A percentile compares a stretch with the other conserved stretches of the same genome.
Evolutionary conservation across 2,113 vertebrate genomes (phyloP).

Genomic region (Cariama cristata): DNA sequence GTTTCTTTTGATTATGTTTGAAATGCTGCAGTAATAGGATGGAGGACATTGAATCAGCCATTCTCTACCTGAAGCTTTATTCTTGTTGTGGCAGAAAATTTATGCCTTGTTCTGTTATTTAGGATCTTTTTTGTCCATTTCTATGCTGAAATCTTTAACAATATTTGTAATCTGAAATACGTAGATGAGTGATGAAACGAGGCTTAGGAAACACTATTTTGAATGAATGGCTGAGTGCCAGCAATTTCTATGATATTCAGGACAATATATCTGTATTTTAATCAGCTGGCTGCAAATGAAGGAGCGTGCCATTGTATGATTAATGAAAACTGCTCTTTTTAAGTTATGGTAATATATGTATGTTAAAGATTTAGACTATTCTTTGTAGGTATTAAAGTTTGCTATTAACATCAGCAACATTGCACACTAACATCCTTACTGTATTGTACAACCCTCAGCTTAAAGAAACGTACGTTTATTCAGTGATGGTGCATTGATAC

Average conservation of each 20-base stretch:
- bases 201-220: not conserved
- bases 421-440: not conserved
- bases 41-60: not conserved
- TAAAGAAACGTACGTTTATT: not conserved
- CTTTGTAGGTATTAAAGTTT: not conserved
- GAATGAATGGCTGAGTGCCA: not conserved
- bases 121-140: not conserved
- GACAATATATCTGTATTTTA: slow-evolving; percentile 12
- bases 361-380: not conserved
- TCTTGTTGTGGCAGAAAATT: not conserved
- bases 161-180: not conserved
- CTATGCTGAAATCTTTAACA: not conserved
- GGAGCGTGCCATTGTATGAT: not conserved
- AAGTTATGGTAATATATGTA: not conserved
- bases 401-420: not conserved
- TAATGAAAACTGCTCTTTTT: not conserved
- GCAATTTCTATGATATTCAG: not conserved
- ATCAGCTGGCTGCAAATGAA: slow-evolving; percentile 17
- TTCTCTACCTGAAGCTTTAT: not conserved
- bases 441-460: not conserved
- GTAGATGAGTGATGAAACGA: not conserved
- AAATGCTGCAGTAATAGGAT: not conserved
- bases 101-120: not conserved
- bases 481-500: not conserved
- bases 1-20: not conserved